A percentile compares a stretch with the other conserved stretches of the same genome.
These are phyloP conservation scores for Malurus melanocephalus DNA, from an alignment of 2,113 vertebrate species.

Conservation along the genomic window DNA sequence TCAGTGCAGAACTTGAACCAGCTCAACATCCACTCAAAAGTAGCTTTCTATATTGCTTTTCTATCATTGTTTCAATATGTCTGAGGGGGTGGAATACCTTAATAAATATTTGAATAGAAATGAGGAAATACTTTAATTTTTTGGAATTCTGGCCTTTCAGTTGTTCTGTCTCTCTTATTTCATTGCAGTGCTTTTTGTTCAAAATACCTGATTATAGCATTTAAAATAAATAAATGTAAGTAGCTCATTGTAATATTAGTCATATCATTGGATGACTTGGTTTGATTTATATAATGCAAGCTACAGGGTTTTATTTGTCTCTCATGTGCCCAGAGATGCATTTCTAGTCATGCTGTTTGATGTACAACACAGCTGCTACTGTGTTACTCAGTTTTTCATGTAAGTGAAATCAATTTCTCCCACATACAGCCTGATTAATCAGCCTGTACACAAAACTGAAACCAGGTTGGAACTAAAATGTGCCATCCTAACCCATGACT, in stretches of 20 bases:
- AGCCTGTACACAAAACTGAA: not conserved
- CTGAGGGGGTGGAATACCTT: not conserved
- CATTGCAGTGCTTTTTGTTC: not conserved
- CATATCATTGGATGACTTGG: not conserved
- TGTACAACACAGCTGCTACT: slow-evolving; percentile 8
- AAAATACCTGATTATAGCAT: not conserved
- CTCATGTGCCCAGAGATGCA: not conserved
- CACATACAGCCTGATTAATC: not conserved
- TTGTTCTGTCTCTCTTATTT: not conserved
- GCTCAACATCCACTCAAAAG: no score
- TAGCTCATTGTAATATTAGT: slow-evolving; percentile 19
- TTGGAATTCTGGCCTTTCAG: not conserved
- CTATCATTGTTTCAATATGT: not conserved
- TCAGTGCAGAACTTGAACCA: no score
- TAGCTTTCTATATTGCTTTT: no score
- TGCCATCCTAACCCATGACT: not conserved
- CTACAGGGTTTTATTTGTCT: not conserved
- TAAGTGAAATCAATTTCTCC: slow-evolving; percentile 7
- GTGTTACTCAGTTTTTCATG: not conserved
- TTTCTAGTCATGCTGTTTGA: not conserved
- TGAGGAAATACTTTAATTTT: not conserved
- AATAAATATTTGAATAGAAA: not conserved
- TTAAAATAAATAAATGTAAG: not conserved
- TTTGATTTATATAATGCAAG: not conserved
- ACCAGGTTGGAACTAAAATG: not conserved